Conservation (phyloP, 2,797 vertebrate genomes). For the Enteromius anoplus region DNA sequence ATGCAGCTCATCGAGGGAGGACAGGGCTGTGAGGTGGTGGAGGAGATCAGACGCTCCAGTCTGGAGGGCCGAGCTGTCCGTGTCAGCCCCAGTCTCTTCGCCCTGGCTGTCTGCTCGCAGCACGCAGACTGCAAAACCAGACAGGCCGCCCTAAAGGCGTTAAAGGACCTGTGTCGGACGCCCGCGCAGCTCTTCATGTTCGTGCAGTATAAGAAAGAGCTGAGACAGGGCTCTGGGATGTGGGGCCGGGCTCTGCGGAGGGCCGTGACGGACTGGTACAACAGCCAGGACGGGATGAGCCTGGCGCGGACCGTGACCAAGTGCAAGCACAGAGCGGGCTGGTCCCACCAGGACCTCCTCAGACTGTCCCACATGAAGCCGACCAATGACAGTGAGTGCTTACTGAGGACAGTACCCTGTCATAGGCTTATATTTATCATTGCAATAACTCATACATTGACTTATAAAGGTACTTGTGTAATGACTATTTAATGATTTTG, state of each 20-base stretch:
- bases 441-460: background rate
- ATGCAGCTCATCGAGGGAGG: constrained; percentile 86
- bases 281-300: constrained; percentile 84
- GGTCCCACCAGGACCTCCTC: constrained; percentile 94
- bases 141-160: constrained; percentile 85
- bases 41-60: constrained; percentile 84
- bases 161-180: constrained; percentile 85
- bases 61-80: constrained; percentile 79
- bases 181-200: constrained; percentile 90
- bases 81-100: constrained; percentile 82
- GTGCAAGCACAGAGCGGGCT: constrained; percentile 91
- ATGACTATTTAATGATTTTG: background rate
- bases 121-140: constrained; percentile 85
- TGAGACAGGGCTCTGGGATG: constrained; percentile 91
- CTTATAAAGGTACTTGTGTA: background rate
- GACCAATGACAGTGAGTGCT: constrained; percentile 84
- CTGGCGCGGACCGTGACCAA: constrained; percentile 88
- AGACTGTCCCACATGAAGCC: constrained; percentile 93
- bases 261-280: constrained; percentile 94
- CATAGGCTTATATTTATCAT: background rate
- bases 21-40: constrained; percentile 84
- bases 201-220: constrained; percentile 92
- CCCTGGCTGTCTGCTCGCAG: constrained; percentile 91
- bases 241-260: constrained; percentile 95
- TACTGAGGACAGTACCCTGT: background rate